Conservation (phyloP, 1,140 invertebrate genomes). For the Phortica variegata region DNA sequence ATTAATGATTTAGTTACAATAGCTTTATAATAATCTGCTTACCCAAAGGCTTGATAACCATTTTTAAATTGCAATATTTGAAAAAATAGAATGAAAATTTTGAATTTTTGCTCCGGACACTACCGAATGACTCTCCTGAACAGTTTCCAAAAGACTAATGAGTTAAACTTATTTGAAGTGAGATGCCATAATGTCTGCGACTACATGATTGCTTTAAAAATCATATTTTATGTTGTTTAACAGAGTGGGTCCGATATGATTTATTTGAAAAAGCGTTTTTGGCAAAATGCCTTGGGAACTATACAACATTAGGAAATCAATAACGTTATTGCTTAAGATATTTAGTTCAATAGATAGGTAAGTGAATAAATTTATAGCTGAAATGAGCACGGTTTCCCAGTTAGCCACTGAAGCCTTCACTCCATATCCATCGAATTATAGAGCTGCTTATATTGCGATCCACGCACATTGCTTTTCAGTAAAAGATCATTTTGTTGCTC, state of each 20-base stretch:
- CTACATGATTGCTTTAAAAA: too few relatives aligned
- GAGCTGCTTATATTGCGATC: slow-evolving; percentile 44
- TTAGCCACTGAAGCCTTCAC: too few relatives aligned
- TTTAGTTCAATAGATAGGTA: too few relatives aligned
- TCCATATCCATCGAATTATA: slow-evolving; percentile 50
- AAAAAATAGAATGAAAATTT: slow-evolving; percentile 29
- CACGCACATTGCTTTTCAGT: slow-evolving; percentile 34
- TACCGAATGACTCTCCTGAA: slow-evolving; percentile 16
- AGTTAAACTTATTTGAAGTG: slow-evolving; percentile 2
- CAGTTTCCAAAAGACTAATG: slow-evolving; percentile 9
- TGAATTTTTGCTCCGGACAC: slow-evolving; percentile 13
- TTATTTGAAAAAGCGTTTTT: too few relatives aligned
- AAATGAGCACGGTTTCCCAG: too few relatives aligned
- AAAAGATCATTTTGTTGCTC: slow-evolving; percentile 44
- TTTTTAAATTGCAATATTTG: slow-evolving; percentile 36
- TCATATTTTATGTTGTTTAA: too few relatives aligned
- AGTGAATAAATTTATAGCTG: too few relatives aligned
- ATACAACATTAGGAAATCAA: too few relatives aligned
- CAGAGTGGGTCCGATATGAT: too few relatives aligned
- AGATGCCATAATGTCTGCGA: too few relatives aligned
- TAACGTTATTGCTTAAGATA: slow-evolving; percentile 43
- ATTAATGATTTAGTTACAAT: not conserved
- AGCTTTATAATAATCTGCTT: not conserved
- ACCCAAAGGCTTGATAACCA: slow-evolving; percentile 35
- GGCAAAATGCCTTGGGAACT: too few relatives aligned